phyloP scores from a whole-genome alignment of 2,888 invertebrate genomes.

The Prosapia bicincta region DNA sequence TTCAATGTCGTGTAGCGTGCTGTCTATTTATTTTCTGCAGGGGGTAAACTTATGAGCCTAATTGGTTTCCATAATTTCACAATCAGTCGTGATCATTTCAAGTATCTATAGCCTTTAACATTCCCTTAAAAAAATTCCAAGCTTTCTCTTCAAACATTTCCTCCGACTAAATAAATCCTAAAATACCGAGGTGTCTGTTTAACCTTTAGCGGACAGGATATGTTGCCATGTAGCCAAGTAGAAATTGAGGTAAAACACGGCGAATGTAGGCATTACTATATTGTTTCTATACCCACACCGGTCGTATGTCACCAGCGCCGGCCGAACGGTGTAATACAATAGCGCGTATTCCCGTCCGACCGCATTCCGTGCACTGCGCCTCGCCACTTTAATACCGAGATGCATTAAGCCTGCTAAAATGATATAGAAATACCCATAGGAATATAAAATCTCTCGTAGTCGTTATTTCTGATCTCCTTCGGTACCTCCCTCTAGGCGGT shows the following conservation, averaged over 20 bases:
- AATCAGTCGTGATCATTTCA: too few species aligned
- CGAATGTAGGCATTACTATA: not conserved
- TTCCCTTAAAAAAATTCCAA: too few species aligned
- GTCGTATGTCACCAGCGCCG: not conserved
- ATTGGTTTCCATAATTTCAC: too few species aligned
- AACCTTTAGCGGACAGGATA: not conserved
- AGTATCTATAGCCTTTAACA: too few species aligned
- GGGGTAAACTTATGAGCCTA: too few species aligned
- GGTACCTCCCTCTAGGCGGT: conserved; percentile 4
- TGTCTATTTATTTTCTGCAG: too few species aligned
- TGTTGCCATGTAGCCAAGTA: not conserved
- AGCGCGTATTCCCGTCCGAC: not conserved
- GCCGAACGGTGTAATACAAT: conserved; percentile 5
- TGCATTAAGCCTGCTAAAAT: conserved; percentile 27
- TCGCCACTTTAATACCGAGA: not conserved
- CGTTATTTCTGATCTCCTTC: conserved; percentile 20
- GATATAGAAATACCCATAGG: conserved; percentile 28
- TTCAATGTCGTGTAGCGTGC: too few species aligned
- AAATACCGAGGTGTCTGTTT: not conserved
- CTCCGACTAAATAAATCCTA: not conserved
- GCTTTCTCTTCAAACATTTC: too few species aligned
- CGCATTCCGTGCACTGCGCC: not conserved
- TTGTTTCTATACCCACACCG: conserved; percentile 4
- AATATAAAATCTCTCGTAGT: conserved; percentile 19
- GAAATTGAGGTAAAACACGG: not conserved